Evolutionary conservation across 2,797 vertebrate species (phyloP), one percentile per base, ranked within the genome.

Genomic region (Cyclopterus lumpus): DNA sequence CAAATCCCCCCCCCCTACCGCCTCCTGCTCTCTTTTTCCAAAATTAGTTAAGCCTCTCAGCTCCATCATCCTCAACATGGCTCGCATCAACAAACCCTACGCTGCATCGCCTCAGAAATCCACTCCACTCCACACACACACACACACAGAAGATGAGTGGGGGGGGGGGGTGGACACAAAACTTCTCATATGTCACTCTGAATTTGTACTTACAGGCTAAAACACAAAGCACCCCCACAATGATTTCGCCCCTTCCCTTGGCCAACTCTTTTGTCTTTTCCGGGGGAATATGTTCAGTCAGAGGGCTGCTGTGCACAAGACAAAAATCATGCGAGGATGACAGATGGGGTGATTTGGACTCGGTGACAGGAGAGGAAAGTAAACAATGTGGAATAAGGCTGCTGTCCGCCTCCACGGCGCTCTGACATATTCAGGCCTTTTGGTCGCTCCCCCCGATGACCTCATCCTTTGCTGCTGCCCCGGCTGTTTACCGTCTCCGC

Each of bases 21-120:
- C 88, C 90, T 88, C 83, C 87, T 89, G 86, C 87, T 88, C 89
- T 81, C 88, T 89, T 91, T 88, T 93, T 94, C 91, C 92, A 92
- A 94, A 95, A 95, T 95, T 93, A 95, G 94, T 92, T 94, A 95
- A 95, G 94, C 93, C 91, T 94, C 92, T 95, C 93, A 92, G 92
- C 90, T 92, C 93, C 93, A 92, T 95, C 93, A 94, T 94, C 93
- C 87, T 88, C 88, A 94, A 90, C 90, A 91, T 83, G 91, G 90
- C 90, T 93, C 79, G 79, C 86, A 82, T 93, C 92, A 93, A 94
- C 89, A 94, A 53, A 91, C 82, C 89, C 88, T 70, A 80, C 79
- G 64, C 86, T 71, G 64, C 72, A 67, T 76, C 71, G 73, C 77
- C 78, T 84, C 84, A 55, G 82, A 91, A 93, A 93, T 86, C 85